Percentiles rank a stretch among this genome's conserved stretches.
Conservation (phyloP, 2,888 invertebrate species). For the Himalopsyche tibetana region DNA sequence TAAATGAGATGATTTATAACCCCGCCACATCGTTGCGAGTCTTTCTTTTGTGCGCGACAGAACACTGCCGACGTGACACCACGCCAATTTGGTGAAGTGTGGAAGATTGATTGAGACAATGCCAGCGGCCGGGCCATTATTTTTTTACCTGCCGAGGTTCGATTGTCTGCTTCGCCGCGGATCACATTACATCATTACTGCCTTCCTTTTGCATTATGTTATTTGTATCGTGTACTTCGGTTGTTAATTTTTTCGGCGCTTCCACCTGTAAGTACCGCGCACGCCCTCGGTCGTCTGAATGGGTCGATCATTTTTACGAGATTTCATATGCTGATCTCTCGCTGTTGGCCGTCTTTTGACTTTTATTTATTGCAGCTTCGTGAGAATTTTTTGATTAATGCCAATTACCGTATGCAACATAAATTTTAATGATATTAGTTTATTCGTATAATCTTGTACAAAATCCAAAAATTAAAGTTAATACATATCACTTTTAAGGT, state of each 20-base stretch:
- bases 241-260: not conserved
- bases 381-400: not conserved
- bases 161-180: constrained; percentile 5
- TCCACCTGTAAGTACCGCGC: not conserved
- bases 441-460: no score
- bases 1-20: constrained; percentile 61
- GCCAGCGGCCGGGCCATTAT: constrained; percentile 39
- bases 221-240: not conserved
- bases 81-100: constrained; percentile 55
- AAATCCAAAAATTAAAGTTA: no score
- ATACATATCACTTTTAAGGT: no score
- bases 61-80: constrained; percentile 53
- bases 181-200: not conserved
- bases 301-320: not conserved
- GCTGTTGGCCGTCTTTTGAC: not conserved
- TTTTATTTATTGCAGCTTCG: not conserved
- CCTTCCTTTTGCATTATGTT: not conserved
- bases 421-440: no score
- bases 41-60: constrained; percentile 55
- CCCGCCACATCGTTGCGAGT: constrained; percentile 52
- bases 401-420: not conserved
- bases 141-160: constrained; percentile 33
- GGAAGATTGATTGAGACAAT: constrained; percentile 55
- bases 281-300: not conserved
- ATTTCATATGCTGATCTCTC: not conserved